Conservation (phyloP, 2,113 vertebrate species). For the Aythya baeri region DNA sequence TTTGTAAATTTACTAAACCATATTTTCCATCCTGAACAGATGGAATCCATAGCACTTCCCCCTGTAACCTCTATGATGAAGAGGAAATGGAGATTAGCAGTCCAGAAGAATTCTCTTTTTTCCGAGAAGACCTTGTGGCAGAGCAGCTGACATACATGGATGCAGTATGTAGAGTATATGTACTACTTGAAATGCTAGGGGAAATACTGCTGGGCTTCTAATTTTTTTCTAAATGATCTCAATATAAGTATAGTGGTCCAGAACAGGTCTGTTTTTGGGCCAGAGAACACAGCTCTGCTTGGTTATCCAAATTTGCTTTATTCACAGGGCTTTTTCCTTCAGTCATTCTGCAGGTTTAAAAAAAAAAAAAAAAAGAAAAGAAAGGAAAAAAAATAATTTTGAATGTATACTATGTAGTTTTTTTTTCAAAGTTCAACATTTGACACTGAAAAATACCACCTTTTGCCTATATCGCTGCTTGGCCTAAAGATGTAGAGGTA, state of each 20-base stretch:
- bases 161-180: conserved; percentile 78
- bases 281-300: neutral
- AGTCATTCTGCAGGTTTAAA: neutral
- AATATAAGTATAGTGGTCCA: neutral
- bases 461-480: neutral
- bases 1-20: neutral
- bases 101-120: conserved; percentile 87
- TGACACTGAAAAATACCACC: neutral
- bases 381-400: neutral
- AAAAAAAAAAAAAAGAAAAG: neutral
- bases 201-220: neutral
- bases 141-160: conserved; percentile 98
- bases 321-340: neutral
- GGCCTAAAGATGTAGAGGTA: neutral
- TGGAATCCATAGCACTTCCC: conserved; percentile 75
- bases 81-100: conserved; percentile 81
- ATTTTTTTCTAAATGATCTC: neutral
- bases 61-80: conserved; percentile 82
- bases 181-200: neutral
- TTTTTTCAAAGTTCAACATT: neutral
- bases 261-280: neutral
- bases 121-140: conserved; percentile 87
- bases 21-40: conserved; percentile 68
- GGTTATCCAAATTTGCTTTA: neutral
- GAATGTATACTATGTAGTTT: neutral